These are phyloP conservation scores for Philereme vetulata DNA, from an alignment of 2,888 invertebrate species.

Conservation along the genomic window DNA sequence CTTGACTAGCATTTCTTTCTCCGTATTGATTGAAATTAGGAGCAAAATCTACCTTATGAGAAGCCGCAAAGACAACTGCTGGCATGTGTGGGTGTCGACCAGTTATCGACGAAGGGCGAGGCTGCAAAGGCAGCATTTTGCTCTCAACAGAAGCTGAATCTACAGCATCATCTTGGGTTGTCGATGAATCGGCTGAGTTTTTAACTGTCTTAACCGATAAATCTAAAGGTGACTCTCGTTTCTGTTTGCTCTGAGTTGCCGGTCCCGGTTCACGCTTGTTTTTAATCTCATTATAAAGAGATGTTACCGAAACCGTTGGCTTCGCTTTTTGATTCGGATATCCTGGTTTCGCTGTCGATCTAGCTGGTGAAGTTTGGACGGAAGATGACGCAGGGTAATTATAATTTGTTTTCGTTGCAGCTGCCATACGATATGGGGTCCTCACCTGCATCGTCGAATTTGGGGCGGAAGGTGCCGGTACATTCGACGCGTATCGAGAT, in stretches of 20 bases:
- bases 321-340: constrained; percentile 73
- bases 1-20: constrained; percentile 61
- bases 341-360: constrained; percentile 65
- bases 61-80: constrained; percentile 58
- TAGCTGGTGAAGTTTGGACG: constrained; percentile 68
- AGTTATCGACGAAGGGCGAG: constrained; percentile 61
- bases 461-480: constrained; percentile 59
- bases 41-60: constrained; percentile 91
- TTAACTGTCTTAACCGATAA: constrained; percentile 94
- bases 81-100: constrained; percentile 54
- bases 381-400: constrained; percentile 62
- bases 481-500: constrained; percentile 59
- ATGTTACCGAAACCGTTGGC: constrained; percentile 78
- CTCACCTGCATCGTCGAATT: constrained; percentile 60
- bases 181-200: constrained; percentile 94
- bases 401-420: constrained; percentile 65
- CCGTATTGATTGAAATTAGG: constrained; percentile 87
- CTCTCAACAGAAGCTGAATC: constrained; percentile 74
- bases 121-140: constrained; percentile 61
- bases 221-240: constrained; percentile 92
- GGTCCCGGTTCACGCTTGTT: constrained; percentile 89
- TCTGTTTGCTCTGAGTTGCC: constrained; percentile 74
- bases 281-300: constrained; percentile 78
- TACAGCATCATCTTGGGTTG: constrained; percentile 86
- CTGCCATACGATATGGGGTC: constrained; percentile 57